phyloP scores from a whole-genome alignment of 2,797 vertebrate genomes.

The Melopsittacus undulatus region DNA sequence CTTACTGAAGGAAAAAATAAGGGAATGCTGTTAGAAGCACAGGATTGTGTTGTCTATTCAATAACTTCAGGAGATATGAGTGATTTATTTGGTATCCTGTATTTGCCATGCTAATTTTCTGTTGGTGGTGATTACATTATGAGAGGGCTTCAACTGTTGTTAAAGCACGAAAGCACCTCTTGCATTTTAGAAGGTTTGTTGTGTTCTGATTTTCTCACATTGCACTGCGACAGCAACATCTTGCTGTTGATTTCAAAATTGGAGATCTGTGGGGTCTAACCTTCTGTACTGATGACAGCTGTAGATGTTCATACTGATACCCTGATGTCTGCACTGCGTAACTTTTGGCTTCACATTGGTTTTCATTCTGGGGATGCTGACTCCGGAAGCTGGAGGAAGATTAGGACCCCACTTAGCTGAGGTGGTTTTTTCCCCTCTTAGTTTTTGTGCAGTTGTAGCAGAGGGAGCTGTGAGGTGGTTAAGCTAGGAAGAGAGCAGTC shows the following conservation, averaged over 20 bases:
- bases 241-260: not conserved
- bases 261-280: not conserved
- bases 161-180: not conserved
- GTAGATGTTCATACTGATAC: not conserved
- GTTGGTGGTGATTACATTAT: not conserved
- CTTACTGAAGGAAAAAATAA: not conserved
- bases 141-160: not conserved
- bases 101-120: not conserved
- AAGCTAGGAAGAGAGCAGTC: not conserved
- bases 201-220: not conserved
- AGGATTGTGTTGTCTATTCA: not conserved
- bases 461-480: not conserved
- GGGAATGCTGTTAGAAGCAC: not conserved
- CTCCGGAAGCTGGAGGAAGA: not conserved
- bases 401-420: not conserved
- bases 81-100: not conserved
- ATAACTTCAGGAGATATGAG: not conserved
- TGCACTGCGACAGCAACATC: not conserved
- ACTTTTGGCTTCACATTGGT: not conserved
- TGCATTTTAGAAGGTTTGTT: not conserved
- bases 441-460: not conserved
- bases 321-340: not conserved
- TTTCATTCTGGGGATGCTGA: not conserved
- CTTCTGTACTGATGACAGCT: not conserved
- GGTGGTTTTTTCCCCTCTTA: not conserved